These are phyloP conservation scores for Trichogramma evanescens DNA, from an alignment of 2,888 invertebrate species.

Conservation along the genomic window DNA sequence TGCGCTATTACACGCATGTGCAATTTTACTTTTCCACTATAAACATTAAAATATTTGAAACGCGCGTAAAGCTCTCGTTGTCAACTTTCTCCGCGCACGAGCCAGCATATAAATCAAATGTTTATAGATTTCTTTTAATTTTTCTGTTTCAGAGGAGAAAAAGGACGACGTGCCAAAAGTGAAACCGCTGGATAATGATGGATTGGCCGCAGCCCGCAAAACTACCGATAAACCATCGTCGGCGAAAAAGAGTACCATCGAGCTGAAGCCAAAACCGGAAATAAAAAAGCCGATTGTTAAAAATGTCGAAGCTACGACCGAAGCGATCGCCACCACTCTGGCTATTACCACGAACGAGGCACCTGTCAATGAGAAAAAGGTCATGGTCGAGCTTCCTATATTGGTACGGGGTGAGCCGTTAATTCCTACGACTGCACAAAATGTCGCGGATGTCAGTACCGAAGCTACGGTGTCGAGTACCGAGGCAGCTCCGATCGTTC, in stretches of 20 bases:
- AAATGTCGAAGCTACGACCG: constrained; percentile 22
- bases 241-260: constrained; percentile 3
- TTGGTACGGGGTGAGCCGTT: constrained; percentile 14
- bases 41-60: too few species aligned
- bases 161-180: constrained; percentile 26
- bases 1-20: too few species aligned
- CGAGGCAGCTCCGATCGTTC: too few species aligned
- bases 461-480: constrained; percentile 3
- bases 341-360: not conserved
- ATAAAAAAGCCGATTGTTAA: not conserved
- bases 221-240: not conserved
- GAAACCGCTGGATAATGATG: constrained; percentile 24
- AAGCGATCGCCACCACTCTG: not conserved
- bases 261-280: too few species aligned
- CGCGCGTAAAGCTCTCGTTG: too few species aligned
- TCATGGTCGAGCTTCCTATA: not conserved
- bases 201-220: constrained; percentile 9
- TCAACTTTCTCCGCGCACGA: too few species aligned
- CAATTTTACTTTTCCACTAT: too few species aligned
- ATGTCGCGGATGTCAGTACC: not conserved
- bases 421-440: not conserved
- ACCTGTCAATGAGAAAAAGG: not conserved
- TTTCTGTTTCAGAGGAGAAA: not conserved
- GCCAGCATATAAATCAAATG: too few species aligned
- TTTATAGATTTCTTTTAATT: not conserved